A percentile compares a stretch with the other conserved stretches of the same genome.
Conservation (phyloP, 2,797 vertebrate genomes). For the Typhlichthys subterraneus region DNA sequence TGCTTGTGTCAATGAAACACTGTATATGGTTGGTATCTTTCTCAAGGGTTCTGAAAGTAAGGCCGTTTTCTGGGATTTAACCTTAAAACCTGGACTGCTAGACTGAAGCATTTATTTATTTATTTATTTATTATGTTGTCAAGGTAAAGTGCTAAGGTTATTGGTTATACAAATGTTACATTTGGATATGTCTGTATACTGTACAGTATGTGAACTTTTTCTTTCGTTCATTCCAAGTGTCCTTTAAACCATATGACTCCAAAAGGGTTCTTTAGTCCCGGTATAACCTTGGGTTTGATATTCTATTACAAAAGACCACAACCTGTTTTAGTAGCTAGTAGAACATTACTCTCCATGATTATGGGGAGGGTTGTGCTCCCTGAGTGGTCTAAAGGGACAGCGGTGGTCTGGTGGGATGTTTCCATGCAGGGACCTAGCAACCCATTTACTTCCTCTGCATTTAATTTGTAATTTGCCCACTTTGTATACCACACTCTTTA, state of each 20-base stretch:
- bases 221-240: not conserved
- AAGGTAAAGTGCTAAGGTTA: no score
- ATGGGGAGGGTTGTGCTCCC: constrained; percentile 23
- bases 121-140: no score
- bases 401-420: constrained; percentile 13
- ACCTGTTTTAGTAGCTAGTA: constrained; percentile 19
- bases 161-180: no score
- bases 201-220: not conserved
- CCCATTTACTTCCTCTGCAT: constrained; percentile 23
- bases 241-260: not conserved
- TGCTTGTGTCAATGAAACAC: no score
- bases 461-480: constrained; percentile 15
- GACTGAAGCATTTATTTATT: no score
- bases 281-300: constrained; percentile 16
- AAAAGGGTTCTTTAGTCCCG: not conserved
- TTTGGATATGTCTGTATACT: no score
- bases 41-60: no score
- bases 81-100: no score
- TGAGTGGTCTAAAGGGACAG: not conserved
- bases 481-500: constrained; percentile 28
- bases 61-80: no score
- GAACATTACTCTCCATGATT: constrained; percentile 37
- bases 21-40: no score
- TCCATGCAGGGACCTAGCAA: constrained; percentile 18
- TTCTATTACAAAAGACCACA: constrained; percentile 15